Conservation (phyloP, 2,888 invertebrate species). For the Coremacera marginata region DNA sequence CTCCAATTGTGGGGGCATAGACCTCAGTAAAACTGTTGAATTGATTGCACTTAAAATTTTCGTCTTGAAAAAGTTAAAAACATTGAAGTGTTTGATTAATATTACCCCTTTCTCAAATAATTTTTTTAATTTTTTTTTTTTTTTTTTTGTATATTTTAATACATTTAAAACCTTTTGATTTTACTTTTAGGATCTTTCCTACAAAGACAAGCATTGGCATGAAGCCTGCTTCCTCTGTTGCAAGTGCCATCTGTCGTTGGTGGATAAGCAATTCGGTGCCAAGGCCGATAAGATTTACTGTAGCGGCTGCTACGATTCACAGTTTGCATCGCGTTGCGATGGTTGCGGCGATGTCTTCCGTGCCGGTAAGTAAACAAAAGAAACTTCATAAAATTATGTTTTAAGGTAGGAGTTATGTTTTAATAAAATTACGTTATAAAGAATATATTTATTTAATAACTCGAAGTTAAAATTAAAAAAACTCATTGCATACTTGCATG, state of each 20-base stretch:
- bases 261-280: constrained; percentile 99
- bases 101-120: no score
- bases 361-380: constrained; percentile 84
- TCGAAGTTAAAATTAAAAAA: not conserved
- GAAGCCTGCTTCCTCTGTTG: constrained; percentile 99
- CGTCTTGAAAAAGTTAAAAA: no score
- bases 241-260: constrained; percentile 97
- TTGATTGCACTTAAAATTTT: no score
- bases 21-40: no score
- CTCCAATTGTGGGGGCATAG: no score
- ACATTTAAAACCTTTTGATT: not conserved
- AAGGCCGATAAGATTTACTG: constrained; percentile 99
- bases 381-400: not conserved
- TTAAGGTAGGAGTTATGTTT: not conserved
- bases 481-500: not conserved
- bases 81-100: no score
- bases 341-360: constrained; percentile 99
- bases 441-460: not conserved
- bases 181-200: constrained; percentile 91
- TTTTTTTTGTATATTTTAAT: not conserved
- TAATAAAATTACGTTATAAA: not conserved
- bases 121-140: not conserved
- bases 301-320: constrained; percentile 98
- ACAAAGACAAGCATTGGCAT: constrained; percentile 99
- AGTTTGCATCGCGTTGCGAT: constrained; percentile 99